These are phyloP conservation scores for Cryptoprocta ferox DNA, from an alignment of 2,797 vertebrate species.

Conservation along the genomic window DNA sequence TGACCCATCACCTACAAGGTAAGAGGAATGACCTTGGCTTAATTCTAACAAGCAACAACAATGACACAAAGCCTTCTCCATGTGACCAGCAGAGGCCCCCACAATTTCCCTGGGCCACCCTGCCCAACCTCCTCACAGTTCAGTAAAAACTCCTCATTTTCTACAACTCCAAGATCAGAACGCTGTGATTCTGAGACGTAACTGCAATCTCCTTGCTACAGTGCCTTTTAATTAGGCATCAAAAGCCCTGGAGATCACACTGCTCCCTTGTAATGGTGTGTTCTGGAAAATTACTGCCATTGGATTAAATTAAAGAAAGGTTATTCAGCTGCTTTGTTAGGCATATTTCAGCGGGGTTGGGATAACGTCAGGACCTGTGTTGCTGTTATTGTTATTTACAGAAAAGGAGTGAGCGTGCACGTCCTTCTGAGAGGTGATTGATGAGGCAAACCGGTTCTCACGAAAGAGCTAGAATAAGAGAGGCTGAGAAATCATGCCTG, in stretches of 20 bases:
- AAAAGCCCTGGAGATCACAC: slow-evolving; percentile 73
- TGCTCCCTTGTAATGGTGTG: slow-evolving; percentile 72
- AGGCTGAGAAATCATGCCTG: not conserved
- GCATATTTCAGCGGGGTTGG: slow-evolving; percentile 38
- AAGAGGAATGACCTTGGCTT: slow-evolving; percentile 75
- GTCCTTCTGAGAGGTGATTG: not conserved
- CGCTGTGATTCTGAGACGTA: slow-evolving; percentile 62
- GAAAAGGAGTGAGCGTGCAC: not conserved
- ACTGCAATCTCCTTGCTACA: slow-evolving; percentile 72
- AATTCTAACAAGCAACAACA: slow-evolving; percentile 62
- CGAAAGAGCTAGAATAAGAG: not conserved
- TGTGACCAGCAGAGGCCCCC: slow-evolving; percentile 51
- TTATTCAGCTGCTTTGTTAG: slow-evolving; percentile 73
- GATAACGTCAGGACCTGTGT: not conserved
- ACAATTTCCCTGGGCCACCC: not conserved
- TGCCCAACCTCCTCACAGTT: slow-evolving; percentile 30
- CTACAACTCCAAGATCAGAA: slow-evolving; percentile 65
- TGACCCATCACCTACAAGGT: not conserved
- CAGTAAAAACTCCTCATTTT: slow-evolving; percentile 20
- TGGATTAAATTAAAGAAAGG: slow-evolving; percentile 74
- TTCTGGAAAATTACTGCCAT: slow-evolving; percentile 80
- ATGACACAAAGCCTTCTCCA: slow-evolving; percentile 43
- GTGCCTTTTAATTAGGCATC: slow-evolving; percentile 84
- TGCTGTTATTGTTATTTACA: slow-evolving; percentile 64
- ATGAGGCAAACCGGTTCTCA: not conserved